These are phyloP conservation scores for Leucoma salicis DNA, from an alignment of 2,888 invertebrate species.

Conservation along the genomic window DNA sequence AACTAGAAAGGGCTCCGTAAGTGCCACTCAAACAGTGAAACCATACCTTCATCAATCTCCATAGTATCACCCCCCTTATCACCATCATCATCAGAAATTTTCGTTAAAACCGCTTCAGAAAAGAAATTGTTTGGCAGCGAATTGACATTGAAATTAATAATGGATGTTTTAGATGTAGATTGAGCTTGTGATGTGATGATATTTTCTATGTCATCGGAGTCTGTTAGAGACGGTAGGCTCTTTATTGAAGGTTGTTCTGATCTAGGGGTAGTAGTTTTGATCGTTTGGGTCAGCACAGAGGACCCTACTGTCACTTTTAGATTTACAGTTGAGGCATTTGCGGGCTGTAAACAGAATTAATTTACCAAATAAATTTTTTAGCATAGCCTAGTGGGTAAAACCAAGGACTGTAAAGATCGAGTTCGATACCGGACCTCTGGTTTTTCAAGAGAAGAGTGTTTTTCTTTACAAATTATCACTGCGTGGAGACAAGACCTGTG, in stretches of 20 bases:
- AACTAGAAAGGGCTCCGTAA: neutral
- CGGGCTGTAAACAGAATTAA: slow-evolving; percentile 34
- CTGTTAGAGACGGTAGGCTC: slow-evolving; percentile 12
- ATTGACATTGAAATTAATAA: slow-evolving; percentile 39
- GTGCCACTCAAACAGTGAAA: neutral
- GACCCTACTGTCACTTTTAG: slow-evolving; percentile 56
- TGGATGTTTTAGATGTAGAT: slow-evolving; percentile 17
- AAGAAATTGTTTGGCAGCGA: slow-evolving; percentile 47
- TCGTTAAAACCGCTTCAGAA: slow-evolving; percentile 23
- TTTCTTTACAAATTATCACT: no score
- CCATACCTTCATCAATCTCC: slow-evolving; percentile 61
- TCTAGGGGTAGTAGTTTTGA: slow-evolving; percentile 39
- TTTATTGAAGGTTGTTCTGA: slow-evolving; percentile 6
- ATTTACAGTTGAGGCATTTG: slow-evolving; percentile 41
- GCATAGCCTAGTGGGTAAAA: no score
- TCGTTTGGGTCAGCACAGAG: slow-evolving; percentile 52
- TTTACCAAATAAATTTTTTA: no score
- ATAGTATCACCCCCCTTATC: slow-evolving; percentile 29
- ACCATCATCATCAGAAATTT: slow-evolving; percentile 21
- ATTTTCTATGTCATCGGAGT: slow-evolving; percentile 16
- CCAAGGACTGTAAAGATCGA: no score
- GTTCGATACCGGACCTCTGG: no score
- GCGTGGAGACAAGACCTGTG: no score
- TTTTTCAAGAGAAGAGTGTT: no score
- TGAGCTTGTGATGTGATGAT: slow-evolving; percentile 6